Conservation (phyloP, 35 echinoderm and acorn worm species). For the Nesometra sesokonis region DNA sequence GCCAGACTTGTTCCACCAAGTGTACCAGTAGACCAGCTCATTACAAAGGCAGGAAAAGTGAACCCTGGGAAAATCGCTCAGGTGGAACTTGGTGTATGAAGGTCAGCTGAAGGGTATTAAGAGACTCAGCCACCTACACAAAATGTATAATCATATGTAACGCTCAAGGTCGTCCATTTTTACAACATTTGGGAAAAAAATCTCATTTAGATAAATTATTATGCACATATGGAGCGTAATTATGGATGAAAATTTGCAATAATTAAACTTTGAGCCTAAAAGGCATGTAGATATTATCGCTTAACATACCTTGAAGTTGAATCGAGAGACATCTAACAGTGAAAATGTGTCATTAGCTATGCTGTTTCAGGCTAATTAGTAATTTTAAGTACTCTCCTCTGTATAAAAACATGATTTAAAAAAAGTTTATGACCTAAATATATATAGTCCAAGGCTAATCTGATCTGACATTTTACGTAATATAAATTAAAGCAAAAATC, state of each 20-base stretch:
- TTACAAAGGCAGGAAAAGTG: neutral
- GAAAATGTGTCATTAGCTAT: too few species aligned
- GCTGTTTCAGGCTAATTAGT: neutral
- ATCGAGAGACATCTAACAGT: too few species aligned
- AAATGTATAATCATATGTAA: neutral
- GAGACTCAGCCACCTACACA: neutral
- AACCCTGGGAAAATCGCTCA: neutral
- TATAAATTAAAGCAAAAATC: too few species aligned
- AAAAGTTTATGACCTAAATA: neutral
- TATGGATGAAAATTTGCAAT: neutral
- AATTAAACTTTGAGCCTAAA: neutral
- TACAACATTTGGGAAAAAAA: neutral
- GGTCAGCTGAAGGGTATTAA: neutral
- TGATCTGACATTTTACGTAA: too few species aligned
- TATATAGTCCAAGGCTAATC: neutral
- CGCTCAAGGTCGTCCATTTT: neutral
- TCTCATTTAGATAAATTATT: neutral
- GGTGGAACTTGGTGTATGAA: neutral
- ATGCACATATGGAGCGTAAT: neutral
- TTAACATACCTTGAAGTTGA: too few species aligned
- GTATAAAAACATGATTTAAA: neutral
- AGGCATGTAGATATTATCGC: too few species aligned
- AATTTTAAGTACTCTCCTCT: neutral
- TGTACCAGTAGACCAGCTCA: too few species aligned
- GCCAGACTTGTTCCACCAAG: neutral